Evolutionary conservation across 2,888 invertebrate species (phyloP).

Genomic region (Drosophila crucigera): DNA sequence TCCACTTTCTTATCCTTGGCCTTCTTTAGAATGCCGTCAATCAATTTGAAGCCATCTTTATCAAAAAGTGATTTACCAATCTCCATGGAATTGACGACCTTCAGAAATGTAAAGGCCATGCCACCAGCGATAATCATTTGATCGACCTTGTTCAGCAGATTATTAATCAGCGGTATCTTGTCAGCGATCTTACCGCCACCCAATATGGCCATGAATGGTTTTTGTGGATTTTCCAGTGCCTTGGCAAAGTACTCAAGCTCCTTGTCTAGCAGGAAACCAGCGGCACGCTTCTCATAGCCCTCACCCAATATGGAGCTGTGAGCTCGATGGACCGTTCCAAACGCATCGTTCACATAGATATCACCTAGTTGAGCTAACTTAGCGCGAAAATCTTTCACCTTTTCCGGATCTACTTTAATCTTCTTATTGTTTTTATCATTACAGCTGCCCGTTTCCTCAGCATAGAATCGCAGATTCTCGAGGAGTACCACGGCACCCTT

Average conservation of each 20-base stretch:
- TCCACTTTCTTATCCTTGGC: conserved; percentile 95
- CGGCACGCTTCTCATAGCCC: conserved; percentile 94
- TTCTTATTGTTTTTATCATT: conserved; percentile 94
- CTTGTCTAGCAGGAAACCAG: conserved; percentile 98
- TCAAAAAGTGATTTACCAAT: conserved; percentile 98
- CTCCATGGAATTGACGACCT: conserved; percentile 95
- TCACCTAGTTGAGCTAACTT: conserved; percentile 97
- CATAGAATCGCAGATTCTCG: conserved; percentile 97
- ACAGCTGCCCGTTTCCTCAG: conserved; percentile 99
- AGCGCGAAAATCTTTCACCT: conserved; percentile 91
- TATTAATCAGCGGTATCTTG: conserved; percentile 98
- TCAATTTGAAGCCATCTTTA: conserved; percentile 97
- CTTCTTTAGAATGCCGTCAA: conserved; percentile 94
- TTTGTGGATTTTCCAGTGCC: conserved; percentile 96
- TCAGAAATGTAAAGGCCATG: conserved; percentile 99
- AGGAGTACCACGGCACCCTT: conserved; percentile 95
- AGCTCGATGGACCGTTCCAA: conserved; percentile 95
- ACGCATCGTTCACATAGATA: conserved; percentile 99
- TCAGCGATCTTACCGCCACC: conserved; percentile 99
- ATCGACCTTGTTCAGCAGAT: conserved; percentile 97
- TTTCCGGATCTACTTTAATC: conserved; percentile 94
- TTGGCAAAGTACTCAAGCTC: conserved; percentile 99
- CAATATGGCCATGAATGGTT: conserved; percentile 98
- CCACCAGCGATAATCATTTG: conserved; percentile 99
- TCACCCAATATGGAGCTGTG: conserved; percentile 99